Conservation (phyloP, 2,797 vertebrate species). For the Smutsia temminckii region DNA sequence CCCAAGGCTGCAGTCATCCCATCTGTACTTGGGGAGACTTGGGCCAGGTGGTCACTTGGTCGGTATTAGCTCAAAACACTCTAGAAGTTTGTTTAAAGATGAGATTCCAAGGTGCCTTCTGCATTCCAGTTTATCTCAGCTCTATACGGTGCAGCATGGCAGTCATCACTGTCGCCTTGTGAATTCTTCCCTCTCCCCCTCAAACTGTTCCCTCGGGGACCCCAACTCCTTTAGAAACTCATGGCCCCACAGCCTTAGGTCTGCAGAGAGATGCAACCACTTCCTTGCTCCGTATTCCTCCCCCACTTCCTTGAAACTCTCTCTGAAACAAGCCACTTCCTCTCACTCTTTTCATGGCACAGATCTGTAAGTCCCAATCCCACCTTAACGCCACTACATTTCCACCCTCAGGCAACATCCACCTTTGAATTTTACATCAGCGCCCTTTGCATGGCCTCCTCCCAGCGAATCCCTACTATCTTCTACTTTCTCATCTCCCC, state of each 20-base stretch:
- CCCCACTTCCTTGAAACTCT: neutral
- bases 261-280: neutral
- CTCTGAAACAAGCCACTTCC: neutral
- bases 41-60: too few relatives aligned
- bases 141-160: neutral
- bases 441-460: neutral
- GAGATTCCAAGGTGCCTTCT: neutral
- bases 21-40: neutral
- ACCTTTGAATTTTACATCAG: neutral
- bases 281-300: neutral
- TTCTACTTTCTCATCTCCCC: neutral
- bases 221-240: neutral
- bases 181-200: neutral
- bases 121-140: neutral
- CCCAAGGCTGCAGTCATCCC: neutral
- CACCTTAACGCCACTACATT: neutral
- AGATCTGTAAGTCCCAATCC: neutral
- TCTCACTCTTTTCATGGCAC: neutral
- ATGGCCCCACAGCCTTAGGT: neutral
- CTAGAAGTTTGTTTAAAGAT: neutral
- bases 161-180: too few relatives aligned
- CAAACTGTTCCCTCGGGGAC: neutral
- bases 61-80: neutral
- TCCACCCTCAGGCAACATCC: neutral
- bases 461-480: too few relatives aligned